Percentiles rank a stretch among this genome's conserved stretches.
Conservation (phyloP, 1,140 invertebrate species). For the Archegozetes longisetosus region DNA sequence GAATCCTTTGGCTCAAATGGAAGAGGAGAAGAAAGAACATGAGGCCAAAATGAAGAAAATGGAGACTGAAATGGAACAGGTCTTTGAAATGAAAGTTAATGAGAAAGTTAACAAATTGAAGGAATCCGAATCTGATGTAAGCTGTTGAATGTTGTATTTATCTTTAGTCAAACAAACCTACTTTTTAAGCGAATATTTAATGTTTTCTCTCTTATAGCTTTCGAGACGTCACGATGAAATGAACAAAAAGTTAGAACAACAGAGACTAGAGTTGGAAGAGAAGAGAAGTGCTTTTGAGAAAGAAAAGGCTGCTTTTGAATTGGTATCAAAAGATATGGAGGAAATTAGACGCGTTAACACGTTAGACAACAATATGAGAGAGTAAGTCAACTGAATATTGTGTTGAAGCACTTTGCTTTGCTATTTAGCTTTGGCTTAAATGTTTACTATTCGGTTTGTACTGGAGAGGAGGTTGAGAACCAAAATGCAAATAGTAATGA, state of each 20-base stretch:
- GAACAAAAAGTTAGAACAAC: constrained; percentile 56
- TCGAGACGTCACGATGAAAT: constrained; percentile 50
- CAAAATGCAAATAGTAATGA: background rate
- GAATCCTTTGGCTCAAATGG: constrained; percentile 93
- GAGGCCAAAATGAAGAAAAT: constrained; percentile 91
- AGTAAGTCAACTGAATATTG: constrained; percentile 18
- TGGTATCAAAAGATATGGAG: constrained; percentile 21
- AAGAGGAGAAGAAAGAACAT: constrained; percentile 90
- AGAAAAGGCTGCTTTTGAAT: constrained; percentile 44
- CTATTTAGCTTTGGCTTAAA: background rate
- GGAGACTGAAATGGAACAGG: constrained; percentile 89
- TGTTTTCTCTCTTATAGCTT: constrained; percentile 30
- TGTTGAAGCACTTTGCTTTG: background rate
- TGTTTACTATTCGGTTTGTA: background rate
- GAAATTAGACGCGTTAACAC: constrained; percentile 21
- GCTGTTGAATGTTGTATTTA: constrained; percentile 22
- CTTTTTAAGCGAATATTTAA: background rate
- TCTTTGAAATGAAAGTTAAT: constrained; percentile 72
- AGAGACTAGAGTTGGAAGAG: constrained; percentile 77
- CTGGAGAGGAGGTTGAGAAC: background rate
- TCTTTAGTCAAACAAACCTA: background rate
- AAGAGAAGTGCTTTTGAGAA: constrained; percentile 63
- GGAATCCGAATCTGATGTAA: constrained; percentile 74
- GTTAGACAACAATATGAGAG: constrained; percentile 22
- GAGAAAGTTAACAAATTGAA: constrained; percentile 85